Percentiles rank a stretch among this genome's conserved stretches.
phyloP scores from a whole-genome alignment of 2,113 vertebrate species.

The Echinops telfairi region DNA sequence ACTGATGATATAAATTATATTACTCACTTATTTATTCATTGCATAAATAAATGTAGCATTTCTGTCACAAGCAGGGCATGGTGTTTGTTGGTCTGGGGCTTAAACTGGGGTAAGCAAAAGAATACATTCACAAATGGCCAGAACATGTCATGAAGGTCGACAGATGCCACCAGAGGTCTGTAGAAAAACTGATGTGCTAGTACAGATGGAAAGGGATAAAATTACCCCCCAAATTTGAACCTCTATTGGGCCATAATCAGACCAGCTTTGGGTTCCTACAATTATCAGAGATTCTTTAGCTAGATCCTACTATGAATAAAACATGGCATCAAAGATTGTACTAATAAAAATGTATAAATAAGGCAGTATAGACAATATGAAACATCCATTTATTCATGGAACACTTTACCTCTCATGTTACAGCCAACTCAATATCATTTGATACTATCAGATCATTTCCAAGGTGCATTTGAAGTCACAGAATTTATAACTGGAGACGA shows the following conservation, averaged over 20 bases:
- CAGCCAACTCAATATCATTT: too few relatives aligned
- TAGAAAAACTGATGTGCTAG: background rate
- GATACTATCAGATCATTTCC: background rate
- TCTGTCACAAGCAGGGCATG: background rate
- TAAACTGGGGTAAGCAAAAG: background rate
- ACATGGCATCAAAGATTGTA: background rate
- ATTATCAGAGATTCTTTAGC: background rate
- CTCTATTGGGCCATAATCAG: background rate
- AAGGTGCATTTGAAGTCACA: background rate
- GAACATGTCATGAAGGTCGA: too few relatives aligned
- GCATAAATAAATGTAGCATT: background rate
- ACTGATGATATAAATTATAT: background rate
- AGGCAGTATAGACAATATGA: background rate
- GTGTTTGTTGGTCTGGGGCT: background rate
- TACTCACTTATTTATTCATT: background rate
- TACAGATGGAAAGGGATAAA: background rate
- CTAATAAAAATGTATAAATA: background rate
- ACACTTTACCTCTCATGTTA: background rate
- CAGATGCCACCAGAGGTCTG: rapidly evolving
- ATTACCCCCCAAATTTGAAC: background rate
- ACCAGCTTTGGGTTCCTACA: too few relatives aligned
- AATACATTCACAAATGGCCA: background rate
- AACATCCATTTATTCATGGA: background rate
- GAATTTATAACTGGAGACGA: background rate
- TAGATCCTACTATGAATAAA: background rate